Base-by-base conservation (phyloP, 2,797 vertebrate genomes). In the Micrastur ruficollis region DNA sequence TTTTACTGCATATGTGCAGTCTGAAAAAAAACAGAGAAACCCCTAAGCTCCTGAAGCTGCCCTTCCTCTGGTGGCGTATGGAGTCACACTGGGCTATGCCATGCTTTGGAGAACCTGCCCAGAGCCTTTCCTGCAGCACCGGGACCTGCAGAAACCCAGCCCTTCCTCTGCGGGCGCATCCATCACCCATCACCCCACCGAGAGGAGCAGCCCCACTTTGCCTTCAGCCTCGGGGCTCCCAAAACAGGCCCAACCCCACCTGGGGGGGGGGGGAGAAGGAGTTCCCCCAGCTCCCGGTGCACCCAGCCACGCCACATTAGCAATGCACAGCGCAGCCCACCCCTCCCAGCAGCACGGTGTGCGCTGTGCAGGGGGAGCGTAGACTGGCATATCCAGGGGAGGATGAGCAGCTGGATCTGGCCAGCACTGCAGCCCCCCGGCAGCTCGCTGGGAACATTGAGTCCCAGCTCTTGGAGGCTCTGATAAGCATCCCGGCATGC, bases 371-470 rank as follows among this genome's bases (percentile, higher is more conserved):
- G 63, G 44, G 15, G 5, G 13, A 68, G 20, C 2, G 2, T 55
- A 32, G 67, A n/a, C 31, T 7, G 1, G 27, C 36, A 18, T 31
- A 40, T 42, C 59, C 14, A 18, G 59, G 50, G 56, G 18, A 68
- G 26, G 38, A 50, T 17, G 34, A 81, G 34, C 65, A 84, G 53
- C 44, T 2, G 3, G 27, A 40, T 56, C 36, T 5, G 19, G 47
- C 13, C 62, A 47, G 5, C 0, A 0, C 25, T 2, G 4, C 0
- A 2, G 20, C 12, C n/a, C 40, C 25, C 3, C 13, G n/a, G 32
- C 34, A 53, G 29, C 25, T n/a, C 4, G 1, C 44, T 66, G 49
- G 80, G 27, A 67, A 36, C 5, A 5, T 3, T 5, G 81, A 29
- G 11, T 36, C n/a, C 11, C 4, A 7, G 40, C 52, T 44, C 44